A percentile compares a stretch with the other conserved stretches of the same genome.
Conservation (phyloP, 1,140 invertebrate genomes). For the Drosophila sechellia region DNA sequence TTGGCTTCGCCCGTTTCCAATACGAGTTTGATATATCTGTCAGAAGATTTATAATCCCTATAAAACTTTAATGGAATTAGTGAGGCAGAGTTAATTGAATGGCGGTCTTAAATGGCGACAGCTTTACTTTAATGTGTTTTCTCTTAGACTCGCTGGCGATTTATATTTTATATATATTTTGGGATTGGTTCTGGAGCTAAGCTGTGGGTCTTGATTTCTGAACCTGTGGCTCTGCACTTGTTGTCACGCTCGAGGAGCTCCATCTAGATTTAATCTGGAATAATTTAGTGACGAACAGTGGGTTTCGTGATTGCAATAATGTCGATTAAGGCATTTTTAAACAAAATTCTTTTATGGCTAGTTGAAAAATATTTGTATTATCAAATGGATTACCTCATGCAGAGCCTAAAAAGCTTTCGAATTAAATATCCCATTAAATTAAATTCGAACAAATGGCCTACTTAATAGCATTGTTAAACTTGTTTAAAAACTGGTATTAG, state of each 20-base stretch:
- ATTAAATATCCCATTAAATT: constrained; percentile 32
- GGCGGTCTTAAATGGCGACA: constrained; percentile 31
- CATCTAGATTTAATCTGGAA: constrained; percentile 19
- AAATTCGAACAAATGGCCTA: constrained; percentile 31
- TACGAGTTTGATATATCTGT: constrained; percentile 3
- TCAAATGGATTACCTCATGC: constrained; percentile 10
- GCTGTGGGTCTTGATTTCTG: constrained; percentile 5
- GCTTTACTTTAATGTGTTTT: constrained; percentile 26
- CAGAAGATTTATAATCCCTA: constrained; percentile 40
- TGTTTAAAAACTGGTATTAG: constrained; percentile 4
- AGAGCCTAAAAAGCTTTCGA: constrained; percentile 12
- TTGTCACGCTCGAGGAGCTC: constrained; percentile 23
- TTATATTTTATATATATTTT: background rate
- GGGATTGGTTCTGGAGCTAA: background rate
- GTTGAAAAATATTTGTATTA: too few relatives aligned
- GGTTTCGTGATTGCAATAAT: background rate
- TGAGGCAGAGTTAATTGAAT: constrained; percentile 43
- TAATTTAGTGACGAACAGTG: constrained; percentile 7
- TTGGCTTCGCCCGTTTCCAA: background rate
- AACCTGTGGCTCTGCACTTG: constrained; percentile 27
- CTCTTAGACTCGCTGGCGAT: constrained; percentile 7
- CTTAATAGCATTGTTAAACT: constrained; percentile 13
- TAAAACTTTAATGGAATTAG: constrained; percentile 52
- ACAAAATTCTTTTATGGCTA: too few relatives aligned
- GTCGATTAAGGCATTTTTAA: too few relatives aligned